Evolutionary conservation across 2,797 vertebrate genomes (phyloP).

Genomic region (Alauda arvensis): DNA sequence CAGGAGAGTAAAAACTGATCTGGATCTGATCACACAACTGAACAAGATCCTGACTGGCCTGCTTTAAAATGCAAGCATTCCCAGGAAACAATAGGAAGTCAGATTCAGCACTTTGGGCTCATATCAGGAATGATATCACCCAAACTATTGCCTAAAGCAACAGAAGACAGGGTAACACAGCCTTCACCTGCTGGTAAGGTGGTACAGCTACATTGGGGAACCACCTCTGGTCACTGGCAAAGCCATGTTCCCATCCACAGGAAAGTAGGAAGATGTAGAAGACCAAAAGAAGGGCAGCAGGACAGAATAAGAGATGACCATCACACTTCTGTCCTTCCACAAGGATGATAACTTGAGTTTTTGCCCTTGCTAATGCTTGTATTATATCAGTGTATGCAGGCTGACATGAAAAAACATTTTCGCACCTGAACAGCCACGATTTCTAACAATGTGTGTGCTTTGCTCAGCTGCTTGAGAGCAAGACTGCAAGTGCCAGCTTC

Average conservation of each 20-base stretch:
- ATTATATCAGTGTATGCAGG: neutral
- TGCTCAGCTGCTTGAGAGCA: neutral
- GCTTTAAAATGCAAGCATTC: neutral
- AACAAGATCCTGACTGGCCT: fast-evolving
- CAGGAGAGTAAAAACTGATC: neutral
- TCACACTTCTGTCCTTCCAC: neutral
- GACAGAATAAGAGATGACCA: neutral
- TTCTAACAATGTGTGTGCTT: neutral
- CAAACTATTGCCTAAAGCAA: neutral
- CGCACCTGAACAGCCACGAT: neutral
- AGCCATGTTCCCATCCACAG: neutral
- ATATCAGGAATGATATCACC: neutral
- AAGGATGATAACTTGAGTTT: neutral
- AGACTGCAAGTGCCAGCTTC: neutral
- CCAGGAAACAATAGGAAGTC: fast-evolving
- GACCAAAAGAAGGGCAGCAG: neutral
- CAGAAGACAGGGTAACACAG: neutral
- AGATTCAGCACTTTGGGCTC: neutral
- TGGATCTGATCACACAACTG: neutral
- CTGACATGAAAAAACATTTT: neutral
- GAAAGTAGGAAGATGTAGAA: fast-evolving
- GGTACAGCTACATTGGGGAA: neutral
- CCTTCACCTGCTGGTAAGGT: neutral
- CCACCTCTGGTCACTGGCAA: neutral
- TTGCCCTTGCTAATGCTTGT: neutral